These are phyloP conservation scores for Popillia japonica DNA, from an alignment of 1,140 invertebrate species.

Conservation along the genomic window DNA sequence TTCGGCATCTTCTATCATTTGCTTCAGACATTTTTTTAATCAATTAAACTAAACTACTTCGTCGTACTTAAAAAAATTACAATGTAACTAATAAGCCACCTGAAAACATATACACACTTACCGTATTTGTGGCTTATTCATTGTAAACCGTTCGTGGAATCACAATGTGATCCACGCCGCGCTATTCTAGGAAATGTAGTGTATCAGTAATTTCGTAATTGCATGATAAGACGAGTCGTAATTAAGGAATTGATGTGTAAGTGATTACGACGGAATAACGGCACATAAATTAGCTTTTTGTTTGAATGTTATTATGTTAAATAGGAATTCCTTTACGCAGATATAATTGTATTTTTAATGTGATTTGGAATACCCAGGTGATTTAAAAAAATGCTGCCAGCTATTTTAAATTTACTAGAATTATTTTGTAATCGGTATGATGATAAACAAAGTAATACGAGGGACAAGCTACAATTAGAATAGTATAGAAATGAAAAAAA, in stretches of 20 bases:
- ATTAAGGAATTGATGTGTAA: conserved; percentile 13
- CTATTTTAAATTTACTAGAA: not conserved
- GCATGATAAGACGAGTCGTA: not conserved
- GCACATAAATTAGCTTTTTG: not conserved
- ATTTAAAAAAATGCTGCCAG: not conserved
- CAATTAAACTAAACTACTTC: not conserved
- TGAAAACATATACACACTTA: not conserved
- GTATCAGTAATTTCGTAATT: not conserved
- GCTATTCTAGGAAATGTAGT: not conserved
- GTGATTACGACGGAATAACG: not conserved
- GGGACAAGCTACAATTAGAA: too few relatives aligned
- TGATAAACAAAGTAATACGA: too few relatives aligned
- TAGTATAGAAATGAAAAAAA: too few relatives aligned
- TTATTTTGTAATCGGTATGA: not conserved
- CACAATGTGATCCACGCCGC: not conserved
- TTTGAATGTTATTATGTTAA: conserved; percentile 16
- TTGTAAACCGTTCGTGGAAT: not conserved
- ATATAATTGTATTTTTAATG: not conserved
- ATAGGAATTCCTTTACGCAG: not conserved
- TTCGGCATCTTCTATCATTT: not conserved
- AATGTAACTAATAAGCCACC: not conserved
- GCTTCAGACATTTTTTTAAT: not conserved
- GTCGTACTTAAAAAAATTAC: not conserved
- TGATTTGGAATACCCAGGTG: not conserved
- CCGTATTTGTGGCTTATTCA: not conserved